These are phyloP conservation scores for Halisarca cf. caerulea DNA, from an alignment of 37 sponge, comb jelly and placozoan genomes.

Conservation along the genomic window DNA sequence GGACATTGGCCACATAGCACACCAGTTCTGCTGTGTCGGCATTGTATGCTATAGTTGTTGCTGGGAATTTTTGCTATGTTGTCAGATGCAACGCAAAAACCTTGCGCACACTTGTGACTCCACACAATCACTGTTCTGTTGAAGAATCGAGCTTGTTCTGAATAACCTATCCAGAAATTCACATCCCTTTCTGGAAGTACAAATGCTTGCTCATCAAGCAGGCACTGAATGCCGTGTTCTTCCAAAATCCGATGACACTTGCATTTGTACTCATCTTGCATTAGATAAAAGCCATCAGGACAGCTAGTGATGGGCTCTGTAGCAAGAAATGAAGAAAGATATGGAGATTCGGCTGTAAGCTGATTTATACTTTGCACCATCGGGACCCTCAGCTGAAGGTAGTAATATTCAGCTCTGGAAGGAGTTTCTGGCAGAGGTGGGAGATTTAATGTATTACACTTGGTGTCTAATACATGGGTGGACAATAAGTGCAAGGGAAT, in stretches of 20 bases:
- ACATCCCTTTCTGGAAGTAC: background rate
- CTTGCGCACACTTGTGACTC: background rate
- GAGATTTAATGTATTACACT: background rate
- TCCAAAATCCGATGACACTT: background rate
- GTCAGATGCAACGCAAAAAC: background rate
- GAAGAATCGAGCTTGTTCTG: no score
- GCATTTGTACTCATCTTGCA: background rate
- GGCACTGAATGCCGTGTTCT: background rate
- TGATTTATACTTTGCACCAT: background rate
- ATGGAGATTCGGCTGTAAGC: no score
- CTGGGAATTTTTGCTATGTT: background rate
- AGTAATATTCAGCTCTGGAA: background rate
- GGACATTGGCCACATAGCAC: conserved; percentile 52
- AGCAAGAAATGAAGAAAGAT: no score
- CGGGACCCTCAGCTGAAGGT: background rate
- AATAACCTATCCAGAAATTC: no score
- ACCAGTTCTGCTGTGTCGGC: conserved; percentile 29
- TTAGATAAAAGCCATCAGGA: background rate
- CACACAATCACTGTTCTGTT: background rate
- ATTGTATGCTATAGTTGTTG: conserved; percentile 35
- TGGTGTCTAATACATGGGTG: background rate
- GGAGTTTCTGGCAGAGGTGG: background rate
- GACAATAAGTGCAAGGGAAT: background rate
- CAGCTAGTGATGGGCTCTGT: no score
- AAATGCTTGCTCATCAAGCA: background rate